Conservation (phyloP, 2,888 invertebrate species). For the Encarsia formosa region DNA sequence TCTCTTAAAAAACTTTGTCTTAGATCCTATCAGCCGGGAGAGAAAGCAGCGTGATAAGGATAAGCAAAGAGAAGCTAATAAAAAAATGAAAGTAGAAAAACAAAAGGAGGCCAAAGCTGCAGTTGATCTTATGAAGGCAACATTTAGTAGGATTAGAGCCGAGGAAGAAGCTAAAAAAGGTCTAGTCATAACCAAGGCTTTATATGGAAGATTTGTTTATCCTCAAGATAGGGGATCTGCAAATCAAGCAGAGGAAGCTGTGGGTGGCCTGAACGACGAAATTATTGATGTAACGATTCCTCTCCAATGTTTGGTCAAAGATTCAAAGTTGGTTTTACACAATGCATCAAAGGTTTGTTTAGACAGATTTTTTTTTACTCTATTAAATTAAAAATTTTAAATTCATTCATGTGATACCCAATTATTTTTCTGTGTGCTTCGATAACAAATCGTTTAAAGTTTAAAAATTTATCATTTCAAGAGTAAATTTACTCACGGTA, state of each 20-base stretch:
- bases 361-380: background rate
- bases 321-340: slow-evolving; percentile 81
- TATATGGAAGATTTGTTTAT: slow-evolving; percentile 68
- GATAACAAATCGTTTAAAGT: too few relatives aligned
- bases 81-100: slow-evolving; percentile 71
- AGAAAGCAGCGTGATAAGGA: slow-evolving; percentile 76
- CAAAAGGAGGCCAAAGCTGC: slow-evolving; percentile 81
- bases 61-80: slow-evolving; percentile 76
- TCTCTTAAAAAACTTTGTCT: slow-evolving; percentile 75
- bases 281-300: slow-evolving; percentile 91
- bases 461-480: too few relatives aligned
- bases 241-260: slow-evolving; percentile 38
- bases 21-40: slow-evolving; percentile 78
- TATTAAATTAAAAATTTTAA: too few relatives aligned
- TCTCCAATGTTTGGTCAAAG: slow-evolving; percentile 87
- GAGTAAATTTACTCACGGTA: too few relatives aligned
- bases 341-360: slow-evolving; percentile 75
- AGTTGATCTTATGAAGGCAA: slow-evolving; percentile 85
- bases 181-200: slow-evolving; percentile 77
- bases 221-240: slow-evolving; percentile 34
- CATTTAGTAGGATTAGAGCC: slow-evolving; percentile 75
- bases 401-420: too few relatives aligned
- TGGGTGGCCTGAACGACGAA: slow-evolving; percentile 51
- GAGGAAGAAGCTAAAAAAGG: slow-evolving; percentile 82
- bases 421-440: too few relatives aligned